phyloP scores from a whole-genome alignment of 1,140 invertebrate species.

The Cepaea nemoralis region DNA sequence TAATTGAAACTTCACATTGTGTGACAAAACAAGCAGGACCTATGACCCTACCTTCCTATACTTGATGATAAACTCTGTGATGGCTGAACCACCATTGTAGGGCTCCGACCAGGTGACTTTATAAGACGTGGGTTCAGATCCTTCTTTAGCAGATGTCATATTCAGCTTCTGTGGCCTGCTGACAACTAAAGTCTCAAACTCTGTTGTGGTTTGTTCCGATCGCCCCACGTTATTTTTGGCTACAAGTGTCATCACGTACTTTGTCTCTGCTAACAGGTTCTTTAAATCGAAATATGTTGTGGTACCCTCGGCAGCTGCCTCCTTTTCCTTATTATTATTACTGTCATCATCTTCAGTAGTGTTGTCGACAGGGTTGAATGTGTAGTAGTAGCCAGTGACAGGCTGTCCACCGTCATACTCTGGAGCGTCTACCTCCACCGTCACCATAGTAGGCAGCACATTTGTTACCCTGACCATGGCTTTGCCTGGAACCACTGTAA shows the following conservation, averaged over 20 bases:
- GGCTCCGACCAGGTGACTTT: not conserved
- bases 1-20: too few relatives aligned
- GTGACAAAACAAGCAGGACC: too few relatives aligned
- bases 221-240: not conserved
- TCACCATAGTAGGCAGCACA: not conserved
- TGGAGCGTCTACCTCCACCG: not conserved
- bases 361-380: not conserved
- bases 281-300: not conserved
- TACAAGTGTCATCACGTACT: not conserved
- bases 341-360: too few relatives aligned
- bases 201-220: too few relatives aligned
- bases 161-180: not conserved
- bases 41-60: slow-evolving; percentile 4
- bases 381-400: not conserved
- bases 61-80: not conserved
- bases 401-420: not conserved
- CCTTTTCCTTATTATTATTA: not conserved
- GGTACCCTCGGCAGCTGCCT: not conserved
- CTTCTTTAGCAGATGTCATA: slow-evolving; percentile 2
- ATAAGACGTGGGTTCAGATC: not conserved
- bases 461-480: not conserved
- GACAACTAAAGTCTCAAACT: not conserved
- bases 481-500: not conserved
- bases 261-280: not conserved
- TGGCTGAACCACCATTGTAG: not conserved